A percentile compares a stretch with the other conserved stretches of the same genome.
Conservation (phyloP, 2,888 invertebrate species). For the Bedellia somnulentella region DNA sequence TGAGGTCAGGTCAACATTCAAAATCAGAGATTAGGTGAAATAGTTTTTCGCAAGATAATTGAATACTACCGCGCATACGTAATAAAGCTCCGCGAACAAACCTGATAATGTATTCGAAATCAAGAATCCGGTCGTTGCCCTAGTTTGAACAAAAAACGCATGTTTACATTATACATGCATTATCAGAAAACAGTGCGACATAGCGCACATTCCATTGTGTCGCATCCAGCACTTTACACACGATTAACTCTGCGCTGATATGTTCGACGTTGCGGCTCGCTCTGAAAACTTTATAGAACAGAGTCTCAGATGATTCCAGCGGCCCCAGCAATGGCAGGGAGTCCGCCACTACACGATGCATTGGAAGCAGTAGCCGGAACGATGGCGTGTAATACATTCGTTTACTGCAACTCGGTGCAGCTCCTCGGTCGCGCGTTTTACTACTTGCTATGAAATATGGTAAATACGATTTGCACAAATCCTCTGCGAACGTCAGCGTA, state of each 20-base stretch:
- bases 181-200: background rate
- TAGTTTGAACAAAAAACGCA: background rate
- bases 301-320: too few species aligned
- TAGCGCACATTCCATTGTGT: slow-evolving; percentile 2
- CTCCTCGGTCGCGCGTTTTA: slow-evolving; percentile 32
- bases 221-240: slow-evolving; percentile 20
- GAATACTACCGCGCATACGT: too few species aligned
- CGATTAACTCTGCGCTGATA: slow-evolving; percentile 29
- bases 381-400: slow-evolving; percentile 31
- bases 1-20: too few species aligned
- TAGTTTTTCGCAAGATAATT: too few species aligned
- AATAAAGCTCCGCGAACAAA: too few species aligned
- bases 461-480: slow-evolving; percentile 54
- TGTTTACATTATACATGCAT: slow-evolving; percentile 2
- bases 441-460: slow-evolving; percentile 49
- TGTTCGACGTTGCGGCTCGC: slow-evolving; percentile 39
- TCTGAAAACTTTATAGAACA: slow-evolving; percentile 47
- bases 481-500: slow-evolving; percentile 42
- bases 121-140: too few species aligned
- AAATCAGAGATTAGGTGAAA: too few species aligned
- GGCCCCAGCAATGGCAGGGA: slow-evolving; percentile 51
- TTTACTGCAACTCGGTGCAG: slow-evolving; percentile 28
- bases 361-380: slow-evolving; percentile 35
- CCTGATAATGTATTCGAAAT: too few species aligned
- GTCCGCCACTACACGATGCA: slow-evolving; percentile 24